phyloP scores from a whole-genome alignment of 2,797 vertebrate species.

The Macroramphosus scolopax region DNA sequence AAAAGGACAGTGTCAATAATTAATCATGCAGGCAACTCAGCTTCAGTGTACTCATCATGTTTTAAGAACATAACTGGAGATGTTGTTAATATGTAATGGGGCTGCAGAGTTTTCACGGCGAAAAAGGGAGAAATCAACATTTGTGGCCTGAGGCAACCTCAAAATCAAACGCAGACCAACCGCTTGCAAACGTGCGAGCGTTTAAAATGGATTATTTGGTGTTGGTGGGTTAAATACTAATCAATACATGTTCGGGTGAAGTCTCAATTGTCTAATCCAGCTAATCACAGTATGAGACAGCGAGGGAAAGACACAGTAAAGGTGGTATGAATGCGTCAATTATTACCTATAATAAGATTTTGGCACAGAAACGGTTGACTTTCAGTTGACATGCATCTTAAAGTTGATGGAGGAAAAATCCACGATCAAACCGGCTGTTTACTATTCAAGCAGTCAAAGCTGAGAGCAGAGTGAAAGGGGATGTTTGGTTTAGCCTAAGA shows the following conservation, averaged over 20 bases:
- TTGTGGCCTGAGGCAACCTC: slow-evolving; percentile 63
- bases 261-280: slow-evolving; percentile 48
- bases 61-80: slow-evolving; percentile 74
- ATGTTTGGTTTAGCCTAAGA: slow-evolving; percentile 54
- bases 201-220: slow-evolving; percentile 61
- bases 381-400: too few species aligned
- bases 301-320: too few species aligned
- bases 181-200: slow-evolving; percentile 27
- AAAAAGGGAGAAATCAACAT: slow-evolving; percentile 67
- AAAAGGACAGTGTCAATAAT: slow-evolving; percentile 81
- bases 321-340: too few species aligned
- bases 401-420: slow-evolving; percentile 46
- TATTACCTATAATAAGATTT: too few species aligned
- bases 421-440: slow-evolving; percentile 60
- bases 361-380: too few species aligned
- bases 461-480: slow-evolving; percentile 11
- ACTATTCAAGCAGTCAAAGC: slow-evolving; percentile 42
- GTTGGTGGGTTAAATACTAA: slow-evolving; percentile 64
- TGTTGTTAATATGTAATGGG: slow-evolving; percentile 75
- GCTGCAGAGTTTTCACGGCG: slow-evolving; percentile 43
- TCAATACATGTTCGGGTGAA: slow-evolving; percentile 51
- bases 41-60: slow-evolving; percentile 71
- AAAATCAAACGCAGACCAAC: slow-evolving; percentile 28
- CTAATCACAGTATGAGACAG: too few species aligned
- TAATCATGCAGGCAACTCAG: slow-evolving; percentile 63